A percentile compares a stretch with the other conserved stretches of the same genome.
Conservation (phyloP, 2,888 invertebrate genomes). For the Tinea trinotella region DNA sequence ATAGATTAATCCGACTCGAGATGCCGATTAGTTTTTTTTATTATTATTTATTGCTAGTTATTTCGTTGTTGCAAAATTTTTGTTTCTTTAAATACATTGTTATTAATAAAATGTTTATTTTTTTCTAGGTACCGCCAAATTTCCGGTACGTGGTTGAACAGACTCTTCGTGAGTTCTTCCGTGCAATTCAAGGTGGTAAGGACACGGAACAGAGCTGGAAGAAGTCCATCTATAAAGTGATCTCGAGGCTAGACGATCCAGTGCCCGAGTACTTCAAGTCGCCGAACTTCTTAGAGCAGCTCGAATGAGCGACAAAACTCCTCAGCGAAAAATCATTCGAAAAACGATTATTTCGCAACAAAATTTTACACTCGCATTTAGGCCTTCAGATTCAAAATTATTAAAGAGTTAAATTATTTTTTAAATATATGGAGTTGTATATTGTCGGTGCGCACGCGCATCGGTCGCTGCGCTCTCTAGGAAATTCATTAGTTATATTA, state of each 20-base stretch:
- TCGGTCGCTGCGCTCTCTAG: constrained; percentile 54
- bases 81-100: not conserved
- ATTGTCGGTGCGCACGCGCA: constrained; percentile 35
- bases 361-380: constrained; percentile 78
- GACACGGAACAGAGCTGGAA: constrained; percentile 99
- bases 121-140: constrained; percentile 92
- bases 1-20: no score
- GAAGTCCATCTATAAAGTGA: constrained; percentile 99
- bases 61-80: not conserved
- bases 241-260: constrained; percentile 98
- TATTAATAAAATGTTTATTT: not conserved
- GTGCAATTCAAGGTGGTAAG: constrained; percentile 96
- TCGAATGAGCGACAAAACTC: constrained; percentile 79
- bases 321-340: constrained; percentile 51
- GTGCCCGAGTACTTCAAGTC: constrained; percentile 99
- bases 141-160: constrained; percentile 98
- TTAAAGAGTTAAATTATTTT: constrained; percentile 67
- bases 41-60: not conserved
- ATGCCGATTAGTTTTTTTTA: not conserved
- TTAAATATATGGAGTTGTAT: constrained; percentile 57
- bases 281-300: constrained; percentile 98
- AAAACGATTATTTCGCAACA: constrained; percentile 70
- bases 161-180: constrained; percentile 98
- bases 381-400: constrained; percentile 77
- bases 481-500: constrained; percentile 70